phyloP scores from a whole-genome alignment of 2,888 invertebrate species.

The Phalangium opilio region DNA sequence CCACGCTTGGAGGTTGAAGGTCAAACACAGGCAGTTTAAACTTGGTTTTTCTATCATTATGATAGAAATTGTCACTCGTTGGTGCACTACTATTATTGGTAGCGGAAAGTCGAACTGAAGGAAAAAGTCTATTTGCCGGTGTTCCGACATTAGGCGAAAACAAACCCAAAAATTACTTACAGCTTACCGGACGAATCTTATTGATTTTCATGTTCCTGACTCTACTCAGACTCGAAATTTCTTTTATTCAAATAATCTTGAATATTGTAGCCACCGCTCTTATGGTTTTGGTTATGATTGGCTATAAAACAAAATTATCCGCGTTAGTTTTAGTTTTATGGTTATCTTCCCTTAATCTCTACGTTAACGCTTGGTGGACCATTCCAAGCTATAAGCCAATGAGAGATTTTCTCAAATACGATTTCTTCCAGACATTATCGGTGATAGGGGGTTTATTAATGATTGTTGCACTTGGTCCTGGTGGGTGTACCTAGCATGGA shows the following conservation, averaged over 20 bases:
- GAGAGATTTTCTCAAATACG: constrained; percentile 98
- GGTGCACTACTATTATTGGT: constrained; percentile 90
- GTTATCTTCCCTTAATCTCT: constrained; percentile 71
- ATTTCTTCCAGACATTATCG: constrained; percentile 95
- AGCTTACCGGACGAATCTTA: constrained; percentile 84
- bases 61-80: constrained; percentile 90
- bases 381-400: constrained; percentile 88
- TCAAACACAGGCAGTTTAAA: too few relatives aligned
- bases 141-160: constrained; percentile 55
- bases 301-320: constrained; percentile 96
- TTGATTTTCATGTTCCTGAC: constrained; percentile 99
- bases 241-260: constrained; percentile 58
- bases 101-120: constrained; percentile 90
- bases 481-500: constrained; percentile 99
- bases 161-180: constrained; percentile 90
- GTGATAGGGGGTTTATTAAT: constrained; percentile 96
- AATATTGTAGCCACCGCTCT: constrained; percentile 83
- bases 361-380: constrained; percentile 97
- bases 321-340: constrained; percentile 83
- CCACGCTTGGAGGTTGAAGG: too few relatives aligned
- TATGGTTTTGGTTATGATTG: constrained; percentile 90
- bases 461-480: constrained; percentile 96
- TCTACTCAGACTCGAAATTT: constrained; percentile 78
- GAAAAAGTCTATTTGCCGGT: constrained; percentile 88
- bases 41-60: constrained; percentile 12